A percentile compares a stretch with the other conserved stretches of the same genome.
Conservation (phyloP, 1,140 invertebrate genomes). For the Pseudomyrmex dendroicus region DNA sequence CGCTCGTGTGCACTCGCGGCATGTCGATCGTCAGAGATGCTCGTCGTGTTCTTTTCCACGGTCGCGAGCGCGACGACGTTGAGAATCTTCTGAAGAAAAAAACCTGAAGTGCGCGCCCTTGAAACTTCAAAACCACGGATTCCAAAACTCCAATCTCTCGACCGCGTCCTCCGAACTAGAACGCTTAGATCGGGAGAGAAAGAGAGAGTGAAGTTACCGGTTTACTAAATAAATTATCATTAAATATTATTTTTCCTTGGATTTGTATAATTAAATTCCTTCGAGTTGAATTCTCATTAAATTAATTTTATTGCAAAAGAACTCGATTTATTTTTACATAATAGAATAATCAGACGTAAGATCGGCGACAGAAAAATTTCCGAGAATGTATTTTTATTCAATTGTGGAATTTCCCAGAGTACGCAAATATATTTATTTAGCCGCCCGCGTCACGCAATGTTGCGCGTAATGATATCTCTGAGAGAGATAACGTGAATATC, state of each 20-base stretch:
- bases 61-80: constrained; percentile 13
- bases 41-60: constrained; percentile 16
- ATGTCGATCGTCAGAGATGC: background rate
- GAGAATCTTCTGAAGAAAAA: background rate
- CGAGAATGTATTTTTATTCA: background rate
- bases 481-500: background rate
- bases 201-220: background rate
- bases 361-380: background rate
- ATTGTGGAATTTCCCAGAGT: constrained; percentile 7
- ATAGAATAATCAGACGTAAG: constrained; percentile 10
- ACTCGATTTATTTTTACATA: constrained; percentile 23
- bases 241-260: background rate
- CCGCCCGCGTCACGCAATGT: constrained; percentile 11
- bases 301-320: background rate
- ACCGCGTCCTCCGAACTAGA: background rate
- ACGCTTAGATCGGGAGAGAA: background rate
- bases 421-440: background rate
- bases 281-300: background rate
- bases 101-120: background rate
- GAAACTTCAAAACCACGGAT: background rate
- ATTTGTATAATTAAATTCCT: background rate
- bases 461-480: background rate
- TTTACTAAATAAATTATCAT: background rate
- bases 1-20: background rate
- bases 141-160: no score